phyloP scores from a whole-genome alignment of 2,113 vertebrate species.

The Catharus bicknelli region DNA sequence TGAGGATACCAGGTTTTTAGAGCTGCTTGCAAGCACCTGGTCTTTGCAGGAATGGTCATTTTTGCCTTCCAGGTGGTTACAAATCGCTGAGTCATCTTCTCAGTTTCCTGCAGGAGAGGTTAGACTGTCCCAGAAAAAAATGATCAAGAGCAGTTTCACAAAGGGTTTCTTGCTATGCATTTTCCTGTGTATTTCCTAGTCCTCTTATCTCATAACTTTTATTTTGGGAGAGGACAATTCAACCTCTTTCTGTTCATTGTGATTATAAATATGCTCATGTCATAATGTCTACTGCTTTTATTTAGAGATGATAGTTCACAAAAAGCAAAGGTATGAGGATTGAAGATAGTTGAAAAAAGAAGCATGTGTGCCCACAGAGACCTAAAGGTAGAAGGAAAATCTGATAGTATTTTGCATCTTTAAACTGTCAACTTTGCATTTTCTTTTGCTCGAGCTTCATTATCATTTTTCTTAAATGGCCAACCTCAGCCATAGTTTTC shows the following conservation, averaged over 20 bases:
- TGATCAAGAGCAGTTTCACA: not conserved
- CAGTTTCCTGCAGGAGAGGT: not conserved
- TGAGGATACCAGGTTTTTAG: not conserved
- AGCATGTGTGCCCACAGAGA: not conserved
- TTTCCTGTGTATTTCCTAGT: not conserved
- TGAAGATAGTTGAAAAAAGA: not conserved
- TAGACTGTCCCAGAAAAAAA: not conserved
- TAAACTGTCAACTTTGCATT: not conserved
- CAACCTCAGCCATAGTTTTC: not conserved
- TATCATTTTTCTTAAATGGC: not conserved
- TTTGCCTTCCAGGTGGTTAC: not conserved
- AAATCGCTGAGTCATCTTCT: slow-evolving; percentile 8
- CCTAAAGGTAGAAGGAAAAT: not conserved
- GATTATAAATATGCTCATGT: not conserved
- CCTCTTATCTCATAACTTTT: not conserved
- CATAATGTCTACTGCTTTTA: not conserved
- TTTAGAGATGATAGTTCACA: not conserved
- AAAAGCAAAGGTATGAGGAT: not conserved
- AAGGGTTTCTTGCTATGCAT: not conserved
- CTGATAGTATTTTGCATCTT: not conserved
- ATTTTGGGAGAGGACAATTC: not conserved
- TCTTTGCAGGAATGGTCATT: not conserved
- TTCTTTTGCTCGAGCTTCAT: not conserved
- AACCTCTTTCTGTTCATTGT: not conserved
- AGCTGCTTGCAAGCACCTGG: not conserved